Conservation (phyloP, 2,888 invertebrate genomes). For the Drosophila gaucha region DNA sequence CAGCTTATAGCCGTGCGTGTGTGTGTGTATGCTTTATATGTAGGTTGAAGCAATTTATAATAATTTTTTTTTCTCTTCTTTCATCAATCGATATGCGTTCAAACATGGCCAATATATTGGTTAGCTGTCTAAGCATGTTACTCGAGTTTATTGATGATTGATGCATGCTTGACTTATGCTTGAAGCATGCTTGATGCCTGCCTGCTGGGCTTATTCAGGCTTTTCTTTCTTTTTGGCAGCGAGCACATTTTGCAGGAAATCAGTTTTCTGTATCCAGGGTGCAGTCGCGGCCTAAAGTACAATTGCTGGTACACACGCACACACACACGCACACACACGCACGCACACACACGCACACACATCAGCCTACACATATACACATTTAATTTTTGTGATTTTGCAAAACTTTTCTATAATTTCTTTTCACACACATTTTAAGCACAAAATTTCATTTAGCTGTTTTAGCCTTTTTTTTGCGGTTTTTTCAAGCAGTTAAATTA, state of each 20-base stretch:
- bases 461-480: conserved; percentile 14
- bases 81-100: conserved; percentile 79
- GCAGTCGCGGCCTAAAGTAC: conserved; percentile 66
- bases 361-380: conserved; percentile 26
- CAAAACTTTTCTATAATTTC: conserved; percentile 17
- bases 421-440: conserved; percentile 24
- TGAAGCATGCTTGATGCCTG: conserved; percentile 19
- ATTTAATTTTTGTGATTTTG: conserved; percentile 26
- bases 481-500: conserved; percentile 55
- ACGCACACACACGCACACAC: conserved; percentile 24
- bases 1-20: conserved; percentile 73
- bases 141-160: background rate
- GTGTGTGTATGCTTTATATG: conserved; percentile 70
- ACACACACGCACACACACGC: conserved; percentile 34
- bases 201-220: background rate
- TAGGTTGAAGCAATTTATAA: conserved; percentile 82
- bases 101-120: conserved; percentile 25
- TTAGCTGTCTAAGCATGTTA: background rate
- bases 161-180: background rate
- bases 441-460: conserved; percentile 12
- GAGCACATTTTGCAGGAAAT: conserved; percentile 73
- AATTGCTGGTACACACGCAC: conserved; percentile 67
- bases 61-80: conserved; percentile 61
- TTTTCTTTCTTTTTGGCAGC: conserved; percentile 21
- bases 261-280: conserved; percentile 82